Evolutionary conservation across 2,113 vertebrate species (phyloP), one percentile per base, ranked within the genome.

Genomic region (Steatornis caripensis): DNA sequence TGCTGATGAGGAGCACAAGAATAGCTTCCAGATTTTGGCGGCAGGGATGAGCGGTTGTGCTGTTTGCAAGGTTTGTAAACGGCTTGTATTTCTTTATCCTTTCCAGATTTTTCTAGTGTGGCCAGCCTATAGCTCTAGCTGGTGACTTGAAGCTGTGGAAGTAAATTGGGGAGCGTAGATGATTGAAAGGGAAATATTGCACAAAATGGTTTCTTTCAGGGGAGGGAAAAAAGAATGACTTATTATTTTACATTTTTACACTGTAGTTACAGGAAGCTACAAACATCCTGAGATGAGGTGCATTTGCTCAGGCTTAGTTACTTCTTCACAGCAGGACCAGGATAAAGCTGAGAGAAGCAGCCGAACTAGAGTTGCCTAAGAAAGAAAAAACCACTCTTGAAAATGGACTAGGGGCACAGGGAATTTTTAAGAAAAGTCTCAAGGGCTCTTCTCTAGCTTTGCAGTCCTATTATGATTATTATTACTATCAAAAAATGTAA

Each of bases 1-100:
- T 9, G 32, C 37, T 36, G 24, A 3, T 1, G 4, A 51, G 22
- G 19, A 53, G 46, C 22, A 1, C 8, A 0, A 0, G 20, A 45
- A 45, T 6, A 45, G 15, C 34, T 15, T 19, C 54, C 30, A 30
- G 36, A n/a, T 55, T 79, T 72, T 24, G 57, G 10, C 5, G 6
- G 12, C 29, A 49, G 5, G 14, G 5, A 12, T 60, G 36, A 18
- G 6, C 30, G 10, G 2, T 45, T 66, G 37, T 46, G 23, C 7
- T 15, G 1, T 74, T 70, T 64, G 13, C 10, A 51, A 7, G 23
- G 13, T 74, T 74, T 54, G 46, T 54, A 46, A 45, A 15, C 0
- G 2, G 5, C 2, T 24, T 43, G 21, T 36, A 8, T 75, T 80
- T 80, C 26, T 90, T 83, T 53, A 32, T 4, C 13, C 11, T 86